Conservation (phyloP, 1,140 invertebrate species). For the Drosophila baimaii region DNA sequence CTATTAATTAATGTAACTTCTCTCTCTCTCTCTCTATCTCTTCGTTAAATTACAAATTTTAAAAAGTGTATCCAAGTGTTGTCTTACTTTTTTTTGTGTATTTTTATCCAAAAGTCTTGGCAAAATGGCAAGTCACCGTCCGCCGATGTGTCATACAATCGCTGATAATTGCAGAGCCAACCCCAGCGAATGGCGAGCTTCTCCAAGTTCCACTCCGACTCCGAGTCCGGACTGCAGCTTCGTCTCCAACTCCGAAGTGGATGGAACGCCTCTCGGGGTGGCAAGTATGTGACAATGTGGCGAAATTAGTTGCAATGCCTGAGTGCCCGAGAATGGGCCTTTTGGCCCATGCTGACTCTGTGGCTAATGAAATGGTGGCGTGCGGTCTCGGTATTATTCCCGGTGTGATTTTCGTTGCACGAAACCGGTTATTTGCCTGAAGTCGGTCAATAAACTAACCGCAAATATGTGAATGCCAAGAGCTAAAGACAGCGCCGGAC, state of each 20-base stretch:
- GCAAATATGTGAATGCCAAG: slow-evolving; percentile 60
- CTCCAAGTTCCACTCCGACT: not conserved
- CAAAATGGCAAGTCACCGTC: not conserved
- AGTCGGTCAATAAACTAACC: slow-evolving; percentile 77
- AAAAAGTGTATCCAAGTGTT: not conserved
- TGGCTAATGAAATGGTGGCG: slow-evolving; percentile 8
- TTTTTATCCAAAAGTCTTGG: not conserved
- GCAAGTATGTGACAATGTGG: slow-evolving; percentile 64
- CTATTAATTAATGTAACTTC: not conserved
- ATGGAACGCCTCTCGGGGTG: not conserved
- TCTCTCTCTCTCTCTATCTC: not conserved
- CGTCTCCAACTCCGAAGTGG: not conserved
- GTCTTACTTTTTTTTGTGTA: not conserved
- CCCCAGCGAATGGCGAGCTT: not conserved
- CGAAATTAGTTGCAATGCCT: slow-evolving; percentile 43
- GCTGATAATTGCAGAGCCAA: slow-evolving; percentile 60
- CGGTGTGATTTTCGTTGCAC: slow-evolving; percentile 14
- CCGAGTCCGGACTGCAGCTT: not conserved
- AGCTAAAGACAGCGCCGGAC: slow-evolving; percentile 24
- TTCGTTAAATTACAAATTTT: not conserved
- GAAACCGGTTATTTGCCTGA: slow-evolving; percentile 36
- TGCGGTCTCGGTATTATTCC: slow-evolving; percentile 11
- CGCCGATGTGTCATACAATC: slow-evolving; percentile 61
- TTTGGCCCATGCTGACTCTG: not conserved
- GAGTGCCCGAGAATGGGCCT: not conserved